Base-by-base conservation (phyloP, 2,797 vertebrate genomes). In the Hoplostethus mediterraneus region DNA sequence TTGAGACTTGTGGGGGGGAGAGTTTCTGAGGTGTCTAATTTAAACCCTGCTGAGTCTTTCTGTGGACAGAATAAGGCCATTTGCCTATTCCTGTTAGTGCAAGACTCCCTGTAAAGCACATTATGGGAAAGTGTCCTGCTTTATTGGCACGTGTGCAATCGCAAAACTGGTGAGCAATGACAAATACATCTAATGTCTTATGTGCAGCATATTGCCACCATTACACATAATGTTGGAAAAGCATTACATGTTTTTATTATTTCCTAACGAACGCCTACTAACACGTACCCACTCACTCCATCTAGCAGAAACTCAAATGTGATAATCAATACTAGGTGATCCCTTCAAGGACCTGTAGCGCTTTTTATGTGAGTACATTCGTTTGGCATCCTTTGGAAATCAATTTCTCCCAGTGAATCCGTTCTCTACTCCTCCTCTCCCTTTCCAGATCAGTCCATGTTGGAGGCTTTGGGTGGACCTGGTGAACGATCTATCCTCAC, bases 371-470 rank as follows among this genome's bases (percentile, higher is more conserved):
- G 68, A 71, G 71, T 36, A 40, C 49, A 56, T 30, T 61, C 59
- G 64, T 71, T 67, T 52, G 63, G 65, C 63, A 33, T 58, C 36
- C 16, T n/a, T 3, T 64, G 9, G 60, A 90, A 90, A 87, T 92
- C 80, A 67, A 82, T 90, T n/a, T 12, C 64, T 52, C 56, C 56
- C 42, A 69, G 83, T 85, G 63, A 82, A 78, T 85, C 56, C 57
- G 67, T 77, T 67, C 59, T 65, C 67, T 30, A 0, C 44, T 56
- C 17, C 31, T 63, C 45, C 21, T 21, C 21, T 21, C 63, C 7
- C 4, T n/a, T 66, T 74, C 51, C 81, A 93, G 94, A 95, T 91
- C 91, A 62, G 91, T 93, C 93, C 79, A 94, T 94, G 93, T 62
- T 94, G 75, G 89, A 88, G 59, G 89, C 91, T 75, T 63, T 93